These are phyloP conservation scores for Neogale vison DNA, from an alignment of 2,113 vertebrate genomes.

Conservation along the genomic window DNA sequence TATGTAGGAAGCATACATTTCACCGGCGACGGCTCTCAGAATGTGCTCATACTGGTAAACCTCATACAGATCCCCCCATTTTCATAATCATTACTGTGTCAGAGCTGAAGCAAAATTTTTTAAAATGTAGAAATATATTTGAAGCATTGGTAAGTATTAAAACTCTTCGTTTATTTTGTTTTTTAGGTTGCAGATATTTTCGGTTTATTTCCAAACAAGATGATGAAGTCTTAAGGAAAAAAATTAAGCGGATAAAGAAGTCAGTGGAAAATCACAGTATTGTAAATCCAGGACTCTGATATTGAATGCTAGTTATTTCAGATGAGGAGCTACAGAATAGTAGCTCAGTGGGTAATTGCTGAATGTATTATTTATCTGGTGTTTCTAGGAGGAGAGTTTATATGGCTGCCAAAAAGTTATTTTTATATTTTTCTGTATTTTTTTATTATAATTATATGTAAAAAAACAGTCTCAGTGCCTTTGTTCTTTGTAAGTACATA, in stretches of 20 bases:
- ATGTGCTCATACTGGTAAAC: neutral
- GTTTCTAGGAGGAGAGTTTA: neutral
- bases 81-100: neutral
- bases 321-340: neutral
- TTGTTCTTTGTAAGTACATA: conserved; percentile 32
- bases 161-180: neutral
- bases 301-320: neutral
- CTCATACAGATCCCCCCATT: neutral
- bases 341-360: neutral
- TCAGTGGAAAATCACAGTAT: conserved; percentile 82
- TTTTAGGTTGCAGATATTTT: conserved; percentile 86
- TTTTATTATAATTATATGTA: neutral
- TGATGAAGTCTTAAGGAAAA: conserved; percentile 76
- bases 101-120: neutral
- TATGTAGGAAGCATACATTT: neutral
- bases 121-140: neutral
- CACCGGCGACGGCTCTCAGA: neutral
- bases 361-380: conserved; percentile 28
- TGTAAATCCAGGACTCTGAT: conserved; percentile 39
- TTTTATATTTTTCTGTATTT: conserved; percentile 40
- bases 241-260: conserved; percentile 82
- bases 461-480: neutral
- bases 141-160: neutral
- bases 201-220: conserved; percentile 81
- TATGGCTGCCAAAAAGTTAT: neutral